A percentile compares a stretch with the other conserved stretches of the same genome.
phyloP scores from a whole-genome alignment of 2,888 invertebrate genomes.

The Drosophila planitibia region DNA sequence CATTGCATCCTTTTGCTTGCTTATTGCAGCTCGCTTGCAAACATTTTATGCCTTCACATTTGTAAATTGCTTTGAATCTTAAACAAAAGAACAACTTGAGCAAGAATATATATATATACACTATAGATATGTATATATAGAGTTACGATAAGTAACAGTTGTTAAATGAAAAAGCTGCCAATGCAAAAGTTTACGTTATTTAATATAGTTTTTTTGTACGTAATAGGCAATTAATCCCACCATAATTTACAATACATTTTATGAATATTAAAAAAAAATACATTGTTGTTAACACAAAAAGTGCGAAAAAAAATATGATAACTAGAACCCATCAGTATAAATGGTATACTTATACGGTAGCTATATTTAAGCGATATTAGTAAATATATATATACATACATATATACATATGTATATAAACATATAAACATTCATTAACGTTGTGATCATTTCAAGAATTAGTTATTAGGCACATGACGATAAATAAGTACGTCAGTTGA shows the following conservation, averaged over 20 bases:
- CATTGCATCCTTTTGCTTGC: slow-evolving; percentile 22
- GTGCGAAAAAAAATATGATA: slow-evolving; percentile 24
- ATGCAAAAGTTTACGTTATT: slow-evolving; percentile 36
- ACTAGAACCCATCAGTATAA: slow-evolving; percentile 30
- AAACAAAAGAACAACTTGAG: slow-evolving; percentile 24
- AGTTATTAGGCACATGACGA: slow-evolving; percentile 60
- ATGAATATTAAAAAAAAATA: slow-evolving; percentile 40
- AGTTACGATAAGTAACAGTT: slow-evolving; percentile 4
- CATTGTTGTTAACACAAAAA: slow-evolving; percentile 53
- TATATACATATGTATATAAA: slow-evolving; percentile 11
- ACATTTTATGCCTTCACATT: slow-evolving; percentile 48
- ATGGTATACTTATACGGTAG: slow-evolving; percentile 54
- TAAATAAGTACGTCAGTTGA: slow-evolving; percentile 31
- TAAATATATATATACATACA: slow-evolving; percentile 37
- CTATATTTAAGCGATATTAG: slow-evolving; percentile 33
- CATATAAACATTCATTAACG: slow-evolving; percentile 70
- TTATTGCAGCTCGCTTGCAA: slow-evolving; percentile 27
- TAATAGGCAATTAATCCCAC: slow-evolving; percentile 83
- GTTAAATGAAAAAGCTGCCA: slow-evolving; percentile 35
- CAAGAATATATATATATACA: slow-evolving; percentile 2
- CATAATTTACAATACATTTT: slow-evolving; percentile 84
- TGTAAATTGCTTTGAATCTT: slow-evolving; percentile 55
- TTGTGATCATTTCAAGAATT: slow-evolving; percentile 83
- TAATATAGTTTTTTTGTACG: slow-evolving; percentile 54
- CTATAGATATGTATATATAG: slow-evolving; percentile 1